Conservation (phyloP, 2,888 invertebrate genomes). For the Agrilus mali region DNA sequence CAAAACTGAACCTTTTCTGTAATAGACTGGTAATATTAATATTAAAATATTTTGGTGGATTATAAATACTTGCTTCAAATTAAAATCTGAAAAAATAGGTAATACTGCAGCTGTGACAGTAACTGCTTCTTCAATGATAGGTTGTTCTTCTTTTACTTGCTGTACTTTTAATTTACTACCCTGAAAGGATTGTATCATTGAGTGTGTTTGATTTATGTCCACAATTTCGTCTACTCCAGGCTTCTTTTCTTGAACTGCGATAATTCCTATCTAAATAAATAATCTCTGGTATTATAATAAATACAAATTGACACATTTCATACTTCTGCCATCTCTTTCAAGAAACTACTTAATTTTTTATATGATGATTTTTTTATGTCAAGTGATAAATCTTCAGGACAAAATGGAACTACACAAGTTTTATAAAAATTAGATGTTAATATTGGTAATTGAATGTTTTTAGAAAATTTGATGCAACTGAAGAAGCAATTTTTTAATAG, state of each 20-base stretch:
- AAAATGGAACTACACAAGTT: conserved; percentile 47
- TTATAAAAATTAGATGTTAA: conserved; percentile 73
- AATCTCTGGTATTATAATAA: neutral
- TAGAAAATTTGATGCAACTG: conserved; percentile 63
- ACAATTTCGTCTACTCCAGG: conserved; percentile 75
- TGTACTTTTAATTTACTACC: conserved; percentile 19
- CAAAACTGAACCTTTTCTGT: conserved; percentile 26
- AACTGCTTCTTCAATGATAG: conserved; percentile 50
- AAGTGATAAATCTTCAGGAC: conserved; percentile 54
- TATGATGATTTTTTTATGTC: conserved; percentile 82
- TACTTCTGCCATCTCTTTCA: conserved; percentile 62
- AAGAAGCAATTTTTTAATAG: conserved; percentile 65
- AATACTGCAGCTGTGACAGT: conserved; percentile 53
- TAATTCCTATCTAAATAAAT: conserved; percentile 39
- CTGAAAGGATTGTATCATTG: conserved; percentile 29
- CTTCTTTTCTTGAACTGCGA: conserved; percentile 50
- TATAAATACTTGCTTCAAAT: conserved; percentile 34
- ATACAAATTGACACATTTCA: conserved; percentile 15
- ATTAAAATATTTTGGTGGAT: too few species aligned
- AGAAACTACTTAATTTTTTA: conserved; percentile 79
- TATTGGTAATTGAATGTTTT: conserved; percentile 59
- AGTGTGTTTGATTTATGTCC: conserved; percentile 48
- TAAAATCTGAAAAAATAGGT: conserved; percentile 47
- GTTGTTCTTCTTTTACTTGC: conserved; percentile 24
- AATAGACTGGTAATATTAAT: conserved; percentile 10